Conservation (phyloP, 2,888 invertebrate genomes). For the Pollenia amentaria region DNA sequence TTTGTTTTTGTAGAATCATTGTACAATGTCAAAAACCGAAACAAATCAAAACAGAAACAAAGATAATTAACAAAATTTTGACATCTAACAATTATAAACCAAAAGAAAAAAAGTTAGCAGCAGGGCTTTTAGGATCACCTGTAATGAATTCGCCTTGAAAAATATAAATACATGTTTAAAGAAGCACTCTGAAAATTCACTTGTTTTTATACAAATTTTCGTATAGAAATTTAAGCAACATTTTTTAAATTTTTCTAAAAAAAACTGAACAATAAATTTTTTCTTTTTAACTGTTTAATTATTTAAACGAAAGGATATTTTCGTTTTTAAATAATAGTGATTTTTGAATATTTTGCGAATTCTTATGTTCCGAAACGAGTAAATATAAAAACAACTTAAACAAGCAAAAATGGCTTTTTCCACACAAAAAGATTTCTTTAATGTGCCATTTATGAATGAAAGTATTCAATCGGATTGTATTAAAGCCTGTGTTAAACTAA, state of each 20-base stretch:
- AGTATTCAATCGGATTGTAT: conserved; percentile 75
- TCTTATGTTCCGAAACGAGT: conserved; percentile 35
- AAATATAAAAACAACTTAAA: conserved; percentile 10
- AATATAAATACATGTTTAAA: not conserved
- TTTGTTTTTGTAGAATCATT: too few species aligned
- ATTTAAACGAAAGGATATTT: conserved; percentile 35
- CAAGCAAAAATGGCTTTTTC: conserved; percentile 81
- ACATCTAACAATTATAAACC: too few species aligned
- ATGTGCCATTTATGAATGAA: conserved; percentile 81
- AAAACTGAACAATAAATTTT: conserved; percentile 6
- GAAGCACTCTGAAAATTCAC: conserved; percentile 11
- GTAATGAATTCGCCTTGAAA: too few species aligned
- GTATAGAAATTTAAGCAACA: conserved; percentile 67
- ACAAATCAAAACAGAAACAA: too few species aligned
- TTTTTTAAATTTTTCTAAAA: conserved; percentile 66
- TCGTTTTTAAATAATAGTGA: conserved; percentile 33
- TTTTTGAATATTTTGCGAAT: conserved; percentile 31
- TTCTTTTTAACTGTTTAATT: not conserved
- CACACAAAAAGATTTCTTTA: conserved; percentile 82
- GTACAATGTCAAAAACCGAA: too few species aligned
- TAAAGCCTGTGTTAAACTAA: conserved; percentile 79
- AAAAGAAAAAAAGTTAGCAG: too few species aligned
- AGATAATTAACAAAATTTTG: too few species aligned
- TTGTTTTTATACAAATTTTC: conserved; percentile 29
- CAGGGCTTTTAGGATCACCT: too few species aligned